Percentiles rank a stretch among this genome's conserved stretches.
Evolutionary conservation across 2,113 vertebrate genomes (phyloP).

Genomic region (Beaufortia kweichowensis): DNA sequence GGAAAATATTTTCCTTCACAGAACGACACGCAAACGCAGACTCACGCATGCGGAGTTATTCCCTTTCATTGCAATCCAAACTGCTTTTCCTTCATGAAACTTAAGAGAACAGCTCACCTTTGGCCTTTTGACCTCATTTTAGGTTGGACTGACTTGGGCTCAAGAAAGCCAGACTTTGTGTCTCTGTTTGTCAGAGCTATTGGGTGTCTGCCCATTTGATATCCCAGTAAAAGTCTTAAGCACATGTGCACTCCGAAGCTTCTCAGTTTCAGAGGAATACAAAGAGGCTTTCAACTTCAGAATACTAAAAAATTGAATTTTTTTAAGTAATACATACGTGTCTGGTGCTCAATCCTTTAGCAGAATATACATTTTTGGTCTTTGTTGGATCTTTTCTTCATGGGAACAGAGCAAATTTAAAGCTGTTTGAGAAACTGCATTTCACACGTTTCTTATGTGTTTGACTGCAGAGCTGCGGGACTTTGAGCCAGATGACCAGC

Average conservation of each 20-base stretch:
- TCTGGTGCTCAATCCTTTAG: too few relatives aligned
- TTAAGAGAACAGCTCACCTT: constrained; percentile 63
- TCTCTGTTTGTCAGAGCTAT: constrained; percentile 62
- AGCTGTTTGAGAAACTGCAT: neutral
- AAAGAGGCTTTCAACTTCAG: constrained; percentile 26
- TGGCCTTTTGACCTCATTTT: constrained; percentile 68
- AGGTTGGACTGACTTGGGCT: constrained; percentile 60
- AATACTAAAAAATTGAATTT: neutral
- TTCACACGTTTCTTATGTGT: constrained; percentile 23
- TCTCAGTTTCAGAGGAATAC: constrained; percentile 19
- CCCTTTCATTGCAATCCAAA: constrained; percentile 60
- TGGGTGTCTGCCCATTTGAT: constrained; percentile 45
- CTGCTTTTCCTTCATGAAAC: constrained; percentile 70
- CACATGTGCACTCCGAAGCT: constrained; percentile 6
- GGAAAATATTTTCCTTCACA: constrained; percentile 36
- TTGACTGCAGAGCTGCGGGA: constrained; percentile 86
- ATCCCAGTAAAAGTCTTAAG: constrained; percentile 37
- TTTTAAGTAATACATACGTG: neutral
- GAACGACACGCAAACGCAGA: constrained; percentile 3
- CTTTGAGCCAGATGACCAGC: constrained; percentile 90
- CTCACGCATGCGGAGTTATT: constrained; percentile 33
- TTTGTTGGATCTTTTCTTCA: too few relatives aligned
- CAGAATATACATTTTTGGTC: too few relatives aligned
- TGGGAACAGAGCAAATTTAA: too few relatives aligned
- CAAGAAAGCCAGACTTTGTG: constrained; percentile 69